Evolutionary conservation across 2,888 invertebrate species (phyloP).

Genomic region (Heliothis peltigera): DNA sequence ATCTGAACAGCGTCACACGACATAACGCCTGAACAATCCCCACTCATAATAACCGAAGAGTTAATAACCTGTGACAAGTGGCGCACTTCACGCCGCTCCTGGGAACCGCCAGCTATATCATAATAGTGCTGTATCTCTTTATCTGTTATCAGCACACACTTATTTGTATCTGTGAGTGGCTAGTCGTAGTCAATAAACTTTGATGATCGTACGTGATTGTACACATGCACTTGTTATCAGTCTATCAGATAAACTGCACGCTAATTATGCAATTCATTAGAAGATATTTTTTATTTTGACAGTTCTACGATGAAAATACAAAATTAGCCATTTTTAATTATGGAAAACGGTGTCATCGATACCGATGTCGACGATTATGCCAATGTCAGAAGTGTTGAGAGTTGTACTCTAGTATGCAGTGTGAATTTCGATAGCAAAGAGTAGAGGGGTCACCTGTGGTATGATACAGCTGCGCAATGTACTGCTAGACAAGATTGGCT

Average conservation of each 20-base stretch:
- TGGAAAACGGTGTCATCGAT: no score
- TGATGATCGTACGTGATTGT: slow-evolving; percentile 28
- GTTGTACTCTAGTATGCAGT: no score
- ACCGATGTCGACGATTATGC: no score
- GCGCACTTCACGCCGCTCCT: neutral
- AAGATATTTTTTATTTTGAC: neutral
- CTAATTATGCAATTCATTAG: neutral
- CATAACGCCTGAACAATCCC: neutral
- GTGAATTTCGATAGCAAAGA: no score
- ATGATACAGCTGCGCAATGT: no score
- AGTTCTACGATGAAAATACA: no score
- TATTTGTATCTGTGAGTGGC: neutral
- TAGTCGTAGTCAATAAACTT: slow-evolving; percentile 17
- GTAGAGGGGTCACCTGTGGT: no score
- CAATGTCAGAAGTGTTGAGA: no score
- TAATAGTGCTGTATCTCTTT: neutral
- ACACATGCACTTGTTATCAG: slow-evolving; percentile 31
- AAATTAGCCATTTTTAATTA: no score
- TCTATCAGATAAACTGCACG: neutral
- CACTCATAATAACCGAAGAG: slow-evolving; percentile 1
- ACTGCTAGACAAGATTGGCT: no score
- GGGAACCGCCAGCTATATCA: no score
- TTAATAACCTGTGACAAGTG: neutral
- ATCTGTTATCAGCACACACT: neutral
- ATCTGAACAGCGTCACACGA: neutral